Base-by-base conservation (phyloP, 2,113 vertebrate species). In the Poeciliopsis turrubarensis region DNA sequence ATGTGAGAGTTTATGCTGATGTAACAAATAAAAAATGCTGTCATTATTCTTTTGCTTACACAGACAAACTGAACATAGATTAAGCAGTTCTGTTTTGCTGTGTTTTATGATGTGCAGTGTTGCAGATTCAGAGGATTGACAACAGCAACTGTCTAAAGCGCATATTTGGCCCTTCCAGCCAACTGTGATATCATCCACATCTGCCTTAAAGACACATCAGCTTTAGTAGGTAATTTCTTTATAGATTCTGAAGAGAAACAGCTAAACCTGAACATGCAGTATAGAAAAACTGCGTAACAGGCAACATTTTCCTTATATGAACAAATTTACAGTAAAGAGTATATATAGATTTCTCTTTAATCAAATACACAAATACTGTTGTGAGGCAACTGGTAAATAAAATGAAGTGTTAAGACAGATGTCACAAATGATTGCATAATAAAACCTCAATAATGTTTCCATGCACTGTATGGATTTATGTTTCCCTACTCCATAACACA, bases 371-470 rank as follows among this genome's bases (percentile, higher is more conserved):
- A 37, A 37, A 37, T 37, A 37, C 34, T 37, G 34, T 37, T 51
- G 72, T 61, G 68, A 8, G 78, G 39, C 65, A 77, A 83, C 70
- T 72, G 73, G 13, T 79, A 31, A 73, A 65, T 79, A 67, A 67
- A 79, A 47, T 26, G n/a, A 51, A 31, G 39, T 4, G 51, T 72
- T 65, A 37, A 60, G 60, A 30, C 29, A 27, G 39, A 75, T 75
- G 70, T 25, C 66, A 69, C 15, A 39, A 73, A 65, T 10, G 30
- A 78, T 80, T 66, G 12, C 31, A 62, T 68, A 68, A 15, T 2
- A 34, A 70, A 65, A 26, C 26, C 29, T 70, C 1, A 0, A n/a
- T 71, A 71, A 79, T 75, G 62, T 26, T 34, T 65, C 70, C 44
- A 47, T 11, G 12, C 4, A 14, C 5, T 1, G 27, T 4, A 9